Conservation (phyloP, 2,888 invertebrate species). For the Lasius platythorax region DNA sequence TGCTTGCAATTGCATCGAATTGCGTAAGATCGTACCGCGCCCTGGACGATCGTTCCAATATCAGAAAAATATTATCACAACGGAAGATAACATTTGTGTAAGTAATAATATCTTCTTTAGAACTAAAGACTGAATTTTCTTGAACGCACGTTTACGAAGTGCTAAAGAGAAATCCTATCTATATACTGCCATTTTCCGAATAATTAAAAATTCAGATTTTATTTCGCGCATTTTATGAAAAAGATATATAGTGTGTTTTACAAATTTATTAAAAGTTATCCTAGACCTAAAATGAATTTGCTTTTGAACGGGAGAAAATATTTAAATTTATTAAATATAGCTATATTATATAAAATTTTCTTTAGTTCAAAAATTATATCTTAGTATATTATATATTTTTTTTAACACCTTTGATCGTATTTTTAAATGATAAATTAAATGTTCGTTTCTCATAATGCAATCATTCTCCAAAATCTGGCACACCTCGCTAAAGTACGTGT, state of each 20-base stretch:
- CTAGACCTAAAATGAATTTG: neutral
- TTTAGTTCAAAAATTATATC: neutral
- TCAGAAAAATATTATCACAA: neutral
- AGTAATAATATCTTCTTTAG: neutral
- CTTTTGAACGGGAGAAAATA: neutral
- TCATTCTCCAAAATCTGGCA: conserved; percentile 10
- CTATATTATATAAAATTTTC: neutral
- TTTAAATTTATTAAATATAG: neutral
- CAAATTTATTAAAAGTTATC: neutral
- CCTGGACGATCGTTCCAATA: neutral
- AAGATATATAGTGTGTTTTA: neutral
- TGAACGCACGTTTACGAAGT: neutral
- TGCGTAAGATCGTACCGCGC: neutral
- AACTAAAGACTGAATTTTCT: neutral
- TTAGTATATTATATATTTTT: neutral
- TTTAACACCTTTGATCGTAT: neutral
- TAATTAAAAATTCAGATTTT: conserved; percentile 2
- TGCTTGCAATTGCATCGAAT: conserved; percentile 12
- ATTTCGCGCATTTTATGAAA: neutral
- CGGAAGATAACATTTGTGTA: neutral
- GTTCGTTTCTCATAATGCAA: neutral
- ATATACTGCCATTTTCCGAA: neutral
- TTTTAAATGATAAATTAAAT: neutral
- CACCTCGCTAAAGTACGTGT: neutral
- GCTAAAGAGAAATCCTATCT: neutral